phyloP scores from a whole-genome alignment of 2,113 vertebrate species.

The Neomonachus schauinslandi region DNA sequence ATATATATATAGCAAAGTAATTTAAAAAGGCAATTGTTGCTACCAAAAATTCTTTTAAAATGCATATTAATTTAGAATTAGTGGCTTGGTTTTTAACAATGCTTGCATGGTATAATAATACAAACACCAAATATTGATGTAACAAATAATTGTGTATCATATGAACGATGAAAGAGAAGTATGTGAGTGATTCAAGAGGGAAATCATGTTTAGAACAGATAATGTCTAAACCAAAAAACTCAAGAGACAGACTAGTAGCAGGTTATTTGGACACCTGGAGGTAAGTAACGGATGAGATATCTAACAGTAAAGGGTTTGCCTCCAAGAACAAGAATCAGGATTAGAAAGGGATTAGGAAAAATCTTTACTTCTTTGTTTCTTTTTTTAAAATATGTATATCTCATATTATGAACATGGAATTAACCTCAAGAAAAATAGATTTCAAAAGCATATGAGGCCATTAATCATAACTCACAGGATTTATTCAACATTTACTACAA shows the following conservation, averaged over 20 bases:
- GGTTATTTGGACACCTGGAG: neutral
- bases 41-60: neutral
- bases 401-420: neutral
- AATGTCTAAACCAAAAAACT: neutral
- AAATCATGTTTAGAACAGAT: neutral
- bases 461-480: neutral
- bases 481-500: neutral
- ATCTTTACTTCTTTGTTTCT: neutral
- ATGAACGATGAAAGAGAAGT: neutral
- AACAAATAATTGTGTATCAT: neutral
- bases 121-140: neutral
- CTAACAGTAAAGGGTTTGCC: neutral
- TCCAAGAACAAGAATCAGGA: neutral
- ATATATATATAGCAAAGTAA: neutral
- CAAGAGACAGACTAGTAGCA: neutral
- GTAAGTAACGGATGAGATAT: neutral
- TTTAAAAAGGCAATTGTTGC: neutral
- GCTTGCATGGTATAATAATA: neutral
- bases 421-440: neutral
- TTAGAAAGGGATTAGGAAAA: accelerated
- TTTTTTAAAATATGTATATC: neutral
- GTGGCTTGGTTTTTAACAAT: neutral
- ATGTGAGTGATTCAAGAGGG: neutral
- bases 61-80: neutral
- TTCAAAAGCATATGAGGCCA: neutral